These are phyloP conservation scores for Caretta caretta DNA, from an alignment of 2,113 vertebrate genomes.

Conservation along the genomic window DNA sequence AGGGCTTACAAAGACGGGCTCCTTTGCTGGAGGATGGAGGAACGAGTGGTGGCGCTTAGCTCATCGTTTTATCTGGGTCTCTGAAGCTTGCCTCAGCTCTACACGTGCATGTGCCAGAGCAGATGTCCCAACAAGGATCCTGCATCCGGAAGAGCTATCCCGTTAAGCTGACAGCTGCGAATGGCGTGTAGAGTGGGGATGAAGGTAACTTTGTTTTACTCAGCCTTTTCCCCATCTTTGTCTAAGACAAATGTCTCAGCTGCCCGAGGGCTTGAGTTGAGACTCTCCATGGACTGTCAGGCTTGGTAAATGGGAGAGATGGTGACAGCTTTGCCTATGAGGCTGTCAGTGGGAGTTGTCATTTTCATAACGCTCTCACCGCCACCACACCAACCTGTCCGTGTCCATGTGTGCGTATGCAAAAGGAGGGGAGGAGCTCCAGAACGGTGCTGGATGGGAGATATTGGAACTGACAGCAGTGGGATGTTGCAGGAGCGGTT, in stretches of 20 bases:
- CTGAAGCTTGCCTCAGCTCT: background rate
- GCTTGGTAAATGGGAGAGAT: background rate
- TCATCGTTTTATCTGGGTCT: background rate
- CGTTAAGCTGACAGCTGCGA: background rate
- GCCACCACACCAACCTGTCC: background rate
- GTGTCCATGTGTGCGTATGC: background rate
- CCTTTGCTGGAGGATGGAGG: background rate
- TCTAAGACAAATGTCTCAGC: background rate
- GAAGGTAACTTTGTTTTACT: background rate
- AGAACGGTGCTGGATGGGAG: background rate
- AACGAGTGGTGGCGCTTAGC: background rate
- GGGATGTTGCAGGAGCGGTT: background rate
- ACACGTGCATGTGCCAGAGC: background rate
- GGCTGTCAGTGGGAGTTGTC: background rate
- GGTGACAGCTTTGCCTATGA: background rate
- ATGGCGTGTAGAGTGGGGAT: background rate
- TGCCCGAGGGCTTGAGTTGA: background rate
- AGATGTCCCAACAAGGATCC: background rate
- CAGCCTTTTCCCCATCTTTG: background rate
- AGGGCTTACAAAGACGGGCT: slow-evolving; percentile 12
- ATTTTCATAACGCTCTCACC: background rate
- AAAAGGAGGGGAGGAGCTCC: background rate
- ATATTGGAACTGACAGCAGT: slow-evolving; percentile 11
- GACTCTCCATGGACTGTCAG: fast-evolving
- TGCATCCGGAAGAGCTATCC: background rate